Evolutionary conservation across 2,888 invertebrate genomes (phyloP), one percentile per base, ranked within the genome.

Genomic region (Sialis fuliginosa): DNA sequence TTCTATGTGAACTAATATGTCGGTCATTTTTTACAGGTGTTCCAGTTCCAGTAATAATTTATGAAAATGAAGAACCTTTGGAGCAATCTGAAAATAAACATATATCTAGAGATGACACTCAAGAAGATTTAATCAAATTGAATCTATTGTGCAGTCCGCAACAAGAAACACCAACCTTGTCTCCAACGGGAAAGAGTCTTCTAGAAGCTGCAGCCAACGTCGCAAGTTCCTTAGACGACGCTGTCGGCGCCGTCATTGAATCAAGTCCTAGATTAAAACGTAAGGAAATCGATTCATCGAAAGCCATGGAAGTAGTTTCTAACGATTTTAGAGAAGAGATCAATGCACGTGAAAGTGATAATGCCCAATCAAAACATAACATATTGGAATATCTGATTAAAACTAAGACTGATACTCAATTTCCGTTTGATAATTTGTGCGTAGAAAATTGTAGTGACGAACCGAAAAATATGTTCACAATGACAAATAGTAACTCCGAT

Each of bases 171-270:
- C 48, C 52, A 41, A 37, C 49, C 39, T 39, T 50, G 45, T 56
- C 64, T 1, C 54, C 60, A 4, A 60, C 67, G 9, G 64, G 71
- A 1, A 68, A 69, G 56, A 73, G 63, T 51, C 61, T 80, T 10
- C 60, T 81, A 43, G 78, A 79, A 59, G 78, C 80, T 1, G 79
- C 76, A 1, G 78, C 78, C 42, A 75, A 75, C 52, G 71, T 74
- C 1, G 79, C 79, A 1, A 76, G 72, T 53, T 74, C 77, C 1
- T 58, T 80, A 42, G 81, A 82, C 55, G 77, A 77, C 56, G 74
- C 81, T 1, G 79, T 80, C 13, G 81, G 77, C 57, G 72, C 75
- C 33, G 76, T 77, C 1, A 77, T 79, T 48, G 76, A 75, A 59
- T 72, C 72, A 10, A 76, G 77, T 55, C 74, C 77, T 32, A 62